Base-by-base conservation (phyloP, 1,140 invertebrate genomes). In the Theocolax elegans region DNA sequence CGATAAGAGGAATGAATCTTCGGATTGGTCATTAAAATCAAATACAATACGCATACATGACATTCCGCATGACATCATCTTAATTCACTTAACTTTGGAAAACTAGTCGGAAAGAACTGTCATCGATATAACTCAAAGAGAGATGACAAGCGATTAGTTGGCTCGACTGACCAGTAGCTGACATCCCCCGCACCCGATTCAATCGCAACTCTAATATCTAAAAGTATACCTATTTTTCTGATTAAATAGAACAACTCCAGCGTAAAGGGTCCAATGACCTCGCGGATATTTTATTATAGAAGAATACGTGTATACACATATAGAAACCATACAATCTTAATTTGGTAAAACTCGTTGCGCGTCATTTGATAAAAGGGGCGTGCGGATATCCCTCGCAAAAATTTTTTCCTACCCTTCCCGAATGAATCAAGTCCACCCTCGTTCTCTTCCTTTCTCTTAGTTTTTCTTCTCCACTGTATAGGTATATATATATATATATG, bases 371-470 rank as follows among this genome's bases (percentile, higher is more conserved):
- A 66, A 56, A 53, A 56, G 51, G 40, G 38, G 38, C 25, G 29
- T n/a, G n/a, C n/a, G n/a, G n/a, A n/a, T 29, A 54, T 44, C 51
- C 51, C 38, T 31, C 49, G 17, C 8, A 66, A 56, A 29, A 21
- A 19, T 56, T 53, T 54, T 66, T 56, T 19, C 38, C 3, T 42
- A 29, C 25, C 19, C 53, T 42, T n/a, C n/a, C n/a, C 40, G 51
- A 66, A 66, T 67, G 31, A 67, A 67, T 67, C 65, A 59, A 67
- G 49, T 17, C 10, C 58, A 1, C 25, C 15, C 10, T 19, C 44
- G 19, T 46, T 46, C n/a, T 15, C 10, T 35, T 35, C 31, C 31
- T 35, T 51, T 25, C 27, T 60, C 46, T 35, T 15, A 25, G 29
- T 23, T 59, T 40, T 19, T 38, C 58, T 17, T n/a, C n/a, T n/a